Percentiles rank a stretch among this genome's conserved stretches.
Evolutionary conservation across 2,797 vertebrate species (phyloP).

Genomic region (Arremon aurantiirostris): DNA sequence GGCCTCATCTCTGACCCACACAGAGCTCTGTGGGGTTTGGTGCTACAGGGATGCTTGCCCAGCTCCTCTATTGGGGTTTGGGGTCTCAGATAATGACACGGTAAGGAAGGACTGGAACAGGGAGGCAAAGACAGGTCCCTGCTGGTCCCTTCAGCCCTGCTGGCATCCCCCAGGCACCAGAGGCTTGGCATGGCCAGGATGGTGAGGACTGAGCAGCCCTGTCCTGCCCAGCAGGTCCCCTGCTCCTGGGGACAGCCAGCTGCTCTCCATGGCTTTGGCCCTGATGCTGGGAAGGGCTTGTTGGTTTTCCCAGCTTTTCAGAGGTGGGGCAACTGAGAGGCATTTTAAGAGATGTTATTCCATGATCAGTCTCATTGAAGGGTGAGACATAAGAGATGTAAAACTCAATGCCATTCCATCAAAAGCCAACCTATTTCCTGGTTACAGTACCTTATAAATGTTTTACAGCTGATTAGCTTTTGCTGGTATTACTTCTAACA

Average conservation of each 20-base stretch:
- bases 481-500: neutral
- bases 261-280: neutral
- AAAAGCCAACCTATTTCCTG: neutral
- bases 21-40: neutral
- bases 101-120: neutral
- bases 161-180: neutral
- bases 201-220: neutral
- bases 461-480: neutral
- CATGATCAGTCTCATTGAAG: neutral
- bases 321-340: neutral
- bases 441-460: neutral
- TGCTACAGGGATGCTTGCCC: neutral
- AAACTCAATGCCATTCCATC: neutral
- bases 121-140: neutral
- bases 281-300: neutral
- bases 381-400: neutral
- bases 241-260: neutral
- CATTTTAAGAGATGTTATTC: neutral
- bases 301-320: neutral
- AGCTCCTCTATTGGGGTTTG: neutral
- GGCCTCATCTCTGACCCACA: neutral
- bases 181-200: accelerated
- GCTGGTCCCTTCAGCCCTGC: neutral
- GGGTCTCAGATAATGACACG: accelerated
- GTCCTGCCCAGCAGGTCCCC: neutral